Percentiles rank a stretch among this genome's conserved stretches.
Evolutionary conservation across 2,797 vertebrate species (phyloP).

Genomic region (Yasuhikotakia modesta): DNA sequence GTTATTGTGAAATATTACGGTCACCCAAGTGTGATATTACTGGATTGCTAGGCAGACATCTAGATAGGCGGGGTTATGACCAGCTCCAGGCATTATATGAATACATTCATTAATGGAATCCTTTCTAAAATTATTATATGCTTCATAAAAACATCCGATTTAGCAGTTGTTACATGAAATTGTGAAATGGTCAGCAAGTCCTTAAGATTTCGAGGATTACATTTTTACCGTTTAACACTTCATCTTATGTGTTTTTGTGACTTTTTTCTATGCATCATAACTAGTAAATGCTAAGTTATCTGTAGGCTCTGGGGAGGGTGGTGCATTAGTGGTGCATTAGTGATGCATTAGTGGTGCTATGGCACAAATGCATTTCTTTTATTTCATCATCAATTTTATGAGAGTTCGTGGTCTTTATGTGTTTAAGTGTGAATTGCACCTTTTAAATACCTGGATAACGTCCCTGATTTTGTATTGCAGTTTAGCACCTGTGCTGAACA

Average conservation of each 20-base stretch:
- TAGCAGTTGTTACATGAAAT: background rate
- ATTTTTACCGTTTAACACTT: background rate
- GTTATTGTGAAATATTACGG: background rate
- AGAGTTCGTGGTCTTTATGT: no score
- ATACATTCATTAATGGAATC: background rate
- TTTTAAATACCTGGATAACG: background rate
- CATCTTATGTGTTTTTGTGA: background rate
- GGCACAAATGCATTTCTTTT: background rate
- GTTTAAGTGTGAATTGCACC: no score
- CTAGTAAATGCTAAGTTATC: background rate
- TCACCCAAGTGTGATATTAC: background rate
- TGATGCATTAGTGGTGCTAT: no score
- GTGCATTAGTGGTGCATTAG: background rate
- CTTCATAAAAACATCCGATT: background rate
- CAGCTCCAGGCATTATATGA: background rate
- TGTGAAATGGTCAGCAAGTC: background rate
- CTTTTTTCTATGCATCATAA: background rate
- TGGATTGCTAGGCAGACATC: conserved; percentile 37
- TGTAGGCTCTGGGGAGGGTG: background rate
- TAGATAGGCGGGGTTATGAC: conserved; percentile 38
- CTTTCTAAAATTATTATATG: background rate
- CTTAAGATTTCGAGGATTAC: background rate
- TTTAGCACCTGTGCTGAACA: background rate
- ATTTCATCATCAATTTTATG: background rate
- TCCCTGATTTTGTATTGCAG: no score